phyloP scores from a whole-genome alignment of 2,888 invertebrate genomes.

The Acanthococcus lagerstroemiae region DNA sequence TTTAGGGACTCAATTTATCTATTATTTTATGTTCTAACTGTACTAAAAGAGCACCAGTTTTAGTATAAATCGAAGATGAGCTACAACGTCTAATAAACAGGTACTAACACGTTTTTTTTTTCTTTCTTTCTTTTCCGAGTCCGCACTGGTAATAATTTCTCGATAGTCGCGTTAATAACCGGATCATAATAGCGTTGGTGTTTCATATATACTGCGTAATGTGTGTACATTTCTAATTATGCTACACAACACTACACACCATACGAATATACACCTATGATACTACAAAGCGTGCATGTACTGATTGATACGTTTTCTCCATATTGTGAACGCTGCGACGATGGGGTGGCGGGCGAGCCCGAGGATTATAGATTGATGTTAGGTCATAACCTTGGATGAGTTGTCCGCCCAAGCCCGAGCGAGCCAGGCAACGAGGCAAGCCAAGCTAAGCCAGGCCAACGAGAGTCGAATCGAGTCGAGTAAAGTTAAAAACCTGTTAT shows the following conservation, averaged over 20 bases:
- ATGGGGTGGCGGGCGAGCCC: too few species aligned
- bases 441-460: too few species aligned
- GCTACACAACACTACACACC: too few species aligned
- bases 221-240: neutral
- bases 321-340: conserved; percentile 11
- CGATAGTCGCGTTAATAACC: too few species aligned
- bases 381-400: conserved; percentile 28
- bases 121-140: neutral
- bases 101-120: neutral
- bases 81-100: neutral
- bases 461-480: too few species aligned
- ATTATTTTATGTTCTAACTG: too few species aligned
- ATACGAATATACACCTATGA: too few species aligned
- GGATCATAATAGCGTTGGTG: conserved; percentile 7
- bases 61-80: too few species aligned
- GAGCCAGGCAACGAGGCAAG: too few species aligned
- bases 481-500: conserved; percentile 24
- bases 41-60: too few species aligned
- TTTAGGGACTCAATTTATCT: too few species aligned
- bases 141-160: too few species aligned
- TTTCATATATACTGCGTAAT: neutral
- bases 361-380: conserved; percentile 27
- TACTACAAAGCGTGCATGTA: neutral
- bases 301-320: conserved; percentile 29
- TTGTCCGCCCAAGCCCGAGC: conserved; percentile 27